Percentiles rank a stretch among this genome's conserved stretches.
Evolutionary conservation across 1,140 invertebrate genomes (phyloP).

Genomic region (Zaprionus tsacasi): DNA sequence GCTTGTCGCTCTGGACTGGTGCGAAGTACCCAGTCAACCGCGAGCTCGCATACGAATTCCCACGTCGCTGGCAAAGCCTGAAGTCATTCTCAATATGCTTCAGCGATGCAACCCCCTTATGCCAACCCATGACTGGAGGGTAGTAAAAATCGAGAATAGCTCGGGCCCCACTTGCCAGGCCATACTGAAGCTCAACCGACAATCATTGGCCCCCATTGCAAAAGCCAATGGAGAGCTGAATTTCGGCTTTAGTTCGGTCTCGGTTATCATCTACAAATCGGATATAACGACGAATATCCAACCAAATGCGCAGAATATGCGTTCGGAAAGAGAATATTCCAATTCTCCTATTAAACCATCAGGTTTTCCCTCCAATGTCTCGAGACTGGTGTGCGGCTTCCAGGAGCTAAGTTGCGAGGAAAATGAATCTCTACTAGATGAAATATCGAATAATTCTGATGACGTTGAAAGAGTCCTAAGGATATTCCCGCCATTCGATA

Average conservation of each 20-base stretch:
- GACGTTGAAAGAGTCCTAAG: not conserved
- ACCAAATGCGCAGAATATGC: not conserved
- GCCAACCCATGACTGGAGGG: slow-evolving; percentile 3
- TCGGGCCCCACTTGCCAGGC: not conserved
- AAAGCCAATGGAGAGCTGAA: slow-evolving; percentile 2
- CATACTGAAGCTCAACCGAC: not conserved
- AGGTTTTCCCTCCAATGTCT: not conserved
- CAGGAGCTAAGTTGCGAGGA: not conserved
- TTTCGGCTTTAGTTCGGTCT: not conserved
- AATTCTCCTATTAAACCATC: not conserved
- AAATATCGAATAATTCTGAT: not conserved
- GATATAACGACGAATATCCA: not conserved
- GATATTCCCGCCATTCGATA: not conserved
- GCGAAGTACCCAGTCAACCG: not conserved
- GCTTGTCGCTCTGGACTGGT: slow-evolving; percentile 8
- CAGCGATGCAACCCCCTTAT: slow-evolving; percentile 1
- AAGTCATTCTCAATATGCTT: slow-evolving; percentile 3
- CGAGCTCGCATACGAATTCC: slow-evolving; percentile 1
- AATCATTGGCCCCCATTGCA: not conserved
- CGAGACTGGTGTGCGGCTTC: not conserved
- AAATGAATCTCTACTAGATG: not conserved
- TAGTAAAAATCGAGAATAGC: not conserved
- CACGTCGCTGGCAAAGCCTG: not conserved
- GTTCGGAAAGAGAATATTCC: not conserved
- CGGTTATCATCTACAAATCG: not conserved